Base-by-base conservation (phyloP, 1,140 invertebrate genomes). In the Palaemon carinicauda region DNA sequence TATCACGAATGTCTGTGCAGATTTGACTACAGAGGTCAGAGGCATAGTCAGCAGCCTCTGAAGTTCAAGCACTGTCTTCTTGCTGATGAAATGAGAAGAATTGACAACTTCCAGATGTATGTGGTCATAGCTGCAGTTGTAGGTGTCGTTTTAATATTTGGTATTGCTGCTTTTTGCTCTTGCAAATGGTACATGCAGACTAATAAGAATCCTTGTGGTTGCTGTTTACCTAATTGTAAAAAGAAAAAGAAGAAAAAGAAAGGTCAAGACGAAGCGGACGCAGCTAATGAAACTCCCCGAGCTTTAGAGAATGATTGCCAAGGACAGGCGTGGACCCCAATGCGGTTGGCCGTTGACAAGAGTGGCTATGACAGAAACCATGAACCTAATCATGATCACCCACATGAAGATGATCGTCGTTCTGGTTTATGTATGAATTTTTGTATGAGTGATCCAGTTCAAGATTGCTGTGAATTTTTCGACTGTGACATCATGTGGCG, bases 391-490 rank as follows among this genome's bases (percentile, higher is more conserved):
- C 50, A 21, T 54, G 3, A 41, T 41, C 41, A 41, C 21, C 69
- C 73, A 75, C 51, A 7, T 31, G 60, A 56, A 33, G 54, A 56
- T 14, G 60, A 19, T 5, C 50, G 41, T 33, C 69, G 75, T 52
- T 53, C n/a, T n/a, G 82, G 78, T 41, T 73, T 86, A 9, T 89
- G 89, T 56, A 89, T 89, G 89, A 88, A 88, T n/a, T 89, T 89
- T 51, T 89, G 89, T 74, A 73, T 89, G 41, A 89, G 89, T 86
- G 89, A 89, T 29, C 89, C 89, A 51, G 89, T 89, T 24, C 89
- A 89, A 53, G 89, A 89, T 31, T 89, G 89, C 65, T 89, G 89
- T 80, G 89, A 89, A 51, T 89, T 89, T 73, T 89, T 89, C 86
- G 89, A 89, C 53, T 89, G 89, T 87, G 89, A 89, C 73, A 29